phyloP scores from a whole-genome alignment of 2,888 invertebrate species.

The Conchocele bisecta region DNA sequence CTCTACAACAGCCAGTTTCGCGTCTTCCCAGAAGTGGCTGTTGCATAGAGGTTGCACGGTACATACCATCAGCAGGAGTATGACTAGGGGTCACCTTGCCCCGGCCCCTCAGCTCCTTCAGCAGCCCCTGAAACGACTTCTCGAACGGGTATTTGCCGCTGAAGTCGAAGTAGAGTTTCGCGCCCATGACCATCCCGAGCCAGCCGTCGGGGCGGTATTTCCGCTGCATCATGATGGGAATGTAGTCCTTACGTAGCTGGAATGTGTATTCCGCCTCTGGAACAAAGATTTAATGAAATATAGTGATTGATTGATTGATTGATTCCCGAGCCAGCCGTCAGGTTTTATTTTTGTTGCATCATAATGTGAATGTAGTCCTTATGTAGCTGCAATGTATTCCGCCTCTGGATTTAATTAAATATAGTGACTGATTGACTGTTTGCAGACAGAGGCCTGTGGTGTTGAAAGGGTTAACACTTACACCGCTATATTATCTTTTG shows the following conservation, averaged over 20 bases:
- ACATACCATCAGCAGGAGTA: constrained; percentile 54
- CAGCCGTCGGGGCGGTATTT: constrained; percentile 80
- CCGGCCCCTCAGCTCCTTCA: constrained; percentile 76
- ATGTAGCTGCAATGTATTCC: constrained; percentile 78
- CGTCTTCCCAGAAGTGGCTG: too few species aligned
- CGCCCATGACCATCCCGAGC: constrained; percentile 79
- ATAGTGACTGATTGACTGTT: too few species aligned
- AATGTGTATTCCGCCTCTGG: constrained; percentile 81
- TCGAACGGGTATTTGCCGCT: constrained; percentile 79
- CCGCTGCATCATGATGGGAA: constrained; percentile 79
- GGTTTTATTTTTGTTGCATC: constrained; percentile 79
- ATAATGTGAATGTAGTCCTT: constrained; percentile 80
- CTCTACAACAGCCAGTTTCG: too few species aligned
- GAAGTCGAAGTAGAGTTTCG: constrained; percentile 80
- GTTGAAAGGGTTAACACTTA: too few species aligned
- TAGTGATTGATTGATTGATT: too few species aligned
- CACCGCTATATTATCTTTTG: too few species aligned
- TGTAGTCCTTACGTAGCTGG: constrained; percentile 77
- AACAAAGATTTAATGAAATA: constrained; percentile 15
- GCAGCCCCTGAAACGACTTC: constrained; percentile 71
- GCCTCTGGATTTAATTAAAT: too few species aligned
- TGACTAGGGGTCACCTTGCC: constrained; percentile 62
- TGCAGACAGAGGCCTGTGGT: too few species aligned
- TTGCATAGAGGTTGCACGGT: too few species aligned
- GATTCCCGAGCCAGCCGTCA: constrained; percentile 81